phyloP scores from a whole-genome alignment of 2,888 invertebrate species.

The Ctena decussata region DNA sequence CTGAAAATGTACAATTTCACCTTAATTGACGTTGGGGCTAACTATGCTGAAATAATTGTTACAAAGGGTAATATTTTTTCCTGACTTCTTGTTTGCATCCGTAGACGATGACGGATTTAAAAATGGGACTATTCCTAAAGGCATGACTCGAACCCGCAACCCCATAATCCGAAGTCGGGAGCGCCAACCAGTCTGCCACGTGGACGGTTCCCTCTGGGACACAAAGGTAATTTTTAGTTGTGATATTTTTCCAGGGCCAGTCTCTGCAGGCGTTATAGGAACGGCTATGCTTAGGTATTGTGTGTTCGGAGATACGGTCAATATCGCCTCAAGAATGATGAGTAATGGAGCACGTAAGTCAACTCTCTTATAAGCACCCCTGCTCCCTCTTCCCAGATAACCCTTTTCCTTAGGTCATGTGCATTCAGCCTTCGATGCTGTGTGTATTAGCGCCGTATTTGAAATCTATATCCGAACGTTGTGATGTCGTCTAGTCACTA shows the following conservation, averaged over 20 bases:
- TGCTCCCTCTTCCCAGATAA: too few species aligned
- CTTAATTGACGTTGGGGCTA: too few species aligned
- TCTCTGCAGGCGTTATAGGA: background rate
- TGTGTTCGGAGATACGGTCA: constrained; percentile 28
- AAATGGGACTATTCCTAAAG: background rate
- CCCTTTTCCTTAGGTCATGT: too few species aligned
- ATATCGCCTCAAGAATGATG: constrained; percentile 1
- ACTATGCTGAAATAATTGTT: too few species aligned
- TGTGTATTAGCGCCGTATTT: too few species aligned
- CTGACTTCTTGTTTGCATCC: background rate
- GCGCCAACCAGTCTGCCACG: constrained; percentile 12
- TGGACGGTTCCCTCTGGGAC: background rate
- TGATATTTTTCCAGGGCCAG: background rate
- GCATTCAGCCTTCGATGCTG: too few species aligned
- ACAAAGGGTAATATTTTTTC: background rate
- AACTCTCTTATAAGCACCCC: too few species aligned
- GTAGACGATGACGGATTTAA: background rate
- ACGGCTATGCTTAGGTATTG: constrained; percentile 37
- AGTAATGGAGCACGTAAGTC: background rate
- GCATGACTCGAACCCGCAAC: background rate
- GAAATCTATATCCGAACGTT: too few species aligned
- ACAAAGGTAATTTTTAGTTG: background rate
- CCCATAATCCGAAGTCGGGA: background rate
- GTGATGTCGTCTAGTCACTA: too few species aligned
- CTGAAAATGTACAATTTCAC: too few species aligned